A percentile compares a stretch with the other conserved stretches of the same genome.
phyloP scores from a whole-genome alignment of 2,797 vertebrate genomes.

The Muscicapa striata region DNA sequence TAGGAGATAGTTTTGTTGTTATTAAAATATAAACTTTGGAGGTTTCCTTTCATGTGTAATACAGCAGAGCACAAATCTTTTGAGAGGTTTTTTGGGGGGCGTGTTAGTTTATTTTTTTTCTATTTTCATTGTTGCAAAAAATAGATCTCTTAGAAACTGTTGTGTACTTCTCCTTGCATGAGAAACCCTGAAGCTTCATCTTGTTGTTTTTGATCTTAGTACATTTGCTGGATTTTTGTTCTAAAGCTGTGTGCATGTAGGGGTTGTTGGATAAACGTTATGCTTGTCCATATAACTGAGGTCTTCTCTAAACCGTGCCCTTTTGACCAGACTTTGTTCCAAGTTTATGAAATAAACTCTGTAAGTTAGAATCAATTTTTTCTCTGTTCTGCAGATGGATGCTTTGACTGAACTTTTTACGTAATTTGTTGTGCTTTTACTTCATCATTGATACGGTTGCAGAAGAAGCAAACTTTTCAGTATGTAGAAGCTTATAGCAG shows the following conservation, averaged over 20 bases:
- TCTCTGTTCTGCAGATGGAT: background rate
- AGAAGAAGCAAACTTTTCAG: background rate
- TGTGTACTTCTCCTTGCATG: background rate
- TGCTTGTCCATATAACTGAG: background rate
- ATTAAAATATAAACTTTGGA: background rate
- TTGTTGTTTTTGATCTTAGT: background rate
- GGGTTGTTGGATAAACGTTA: background rate
- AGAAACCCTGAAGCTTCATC: background rate
- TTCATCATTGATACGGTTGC: background rate
- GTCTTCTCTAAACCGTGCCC: background rate
- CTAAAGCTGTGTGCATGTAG: background rate
- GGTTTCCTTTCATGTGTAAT: background rate
- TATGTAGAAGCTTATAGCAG: background rate
- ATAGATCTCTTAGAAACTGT: background rate
- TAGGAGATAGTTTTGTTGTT: background rate
- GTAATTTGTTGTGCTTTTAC: background rate
- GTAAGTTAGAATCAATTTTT: background rate
- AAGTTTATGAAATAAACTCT: background rate
- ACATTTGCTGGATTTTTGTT: slow-evolving; percentile 1
- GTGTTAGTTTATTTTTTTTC: background rate
- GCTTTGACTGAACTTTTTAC: background rate
- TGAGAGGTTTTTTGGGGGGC: fast-evolving
- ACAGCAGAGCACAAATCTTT: background rate
- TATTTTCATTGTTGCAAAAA: background rate
- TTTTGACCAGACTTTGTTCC: background rate